Evolutionary conservation across 2,113 vertebrate species (phyloP).

Genomic region (Pipra filicauda): DNA sequence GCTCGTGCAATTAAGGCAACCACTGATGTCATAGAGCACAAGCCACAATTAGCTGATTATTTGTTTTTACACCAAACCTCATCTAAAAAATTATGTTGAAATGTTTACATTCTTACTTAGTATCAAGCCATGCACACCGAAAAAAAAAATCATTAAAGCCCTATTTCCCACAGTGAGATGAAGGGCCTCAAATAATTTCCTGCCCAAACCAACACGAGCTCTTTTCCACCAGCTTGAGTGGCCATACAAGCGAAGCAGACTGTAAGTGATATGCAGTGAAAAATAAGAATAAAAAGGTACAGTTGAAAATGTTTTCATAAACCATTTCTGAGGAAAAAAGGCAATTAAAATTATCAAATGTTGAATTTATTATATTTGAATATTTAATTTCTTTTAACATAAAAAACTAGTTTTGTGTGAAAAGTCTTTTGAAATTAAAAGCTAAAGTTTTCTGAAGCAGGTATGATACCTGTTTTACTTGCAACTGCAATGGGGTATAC

Average conservation of each 20-base stretch:
- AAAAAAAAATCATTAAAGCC: background rate
- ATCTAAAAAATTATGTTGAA: background rate
- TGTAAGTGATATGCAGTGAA: accelerated
- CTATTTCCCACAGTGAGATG: background rate
- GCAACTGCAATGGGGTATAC: background rate
- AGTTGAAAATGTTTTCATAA: background rate
- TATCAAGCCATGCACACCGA: background rate
- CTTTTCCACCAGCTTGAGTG: background rate
- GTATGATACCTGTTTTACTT: background rate
- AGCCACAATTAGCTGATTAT: background rate
- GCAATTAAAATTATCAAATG: background rate
- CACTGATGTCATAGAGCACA: background rate
- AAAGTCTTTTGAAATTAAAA: background rate
- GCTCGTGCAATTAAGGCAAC: background rate
- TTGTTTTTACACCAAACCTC: background rate
- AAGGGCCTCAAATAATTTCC: background rate
- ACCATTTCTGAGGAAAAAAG: background rate
- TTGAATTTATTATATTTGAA: background rate
- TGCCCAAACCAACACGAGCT: background rate
- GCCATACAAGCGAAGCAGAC: background rate
- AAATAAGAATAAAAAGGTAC: background rate
- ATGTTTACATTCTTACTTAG: background rate
- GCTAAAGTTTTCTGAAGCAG: background rate
- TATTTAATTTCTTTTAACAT: background rate
- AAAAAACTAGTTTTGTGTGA: background rate